Conservation (phyloP, 2,113 vertebrate genomes). For the Catharus bicknelli region DNA sequence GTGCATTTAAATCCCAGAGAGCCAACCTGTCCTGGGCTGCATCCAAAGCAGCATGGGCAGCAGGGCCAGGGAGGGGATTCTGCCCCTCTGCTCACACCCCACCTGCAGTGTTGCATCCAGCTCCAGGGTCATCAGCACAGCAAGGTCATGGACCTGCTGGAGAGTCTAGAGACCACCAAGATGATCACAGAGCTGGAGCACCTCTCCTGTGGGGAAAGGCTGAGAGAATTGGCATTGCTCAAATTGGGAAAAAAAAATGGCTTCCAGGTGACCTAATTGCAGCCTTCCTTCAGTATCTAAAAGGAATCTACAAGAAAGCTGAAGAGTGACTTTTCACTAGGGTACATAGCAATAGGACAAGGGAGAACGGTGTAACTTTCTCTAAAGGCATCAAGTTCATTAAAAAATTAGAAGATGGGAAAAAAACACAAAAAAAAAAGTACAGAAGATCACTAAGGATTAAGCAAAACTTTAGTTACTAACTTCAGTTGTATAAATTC, state of each 20-base stretch:
- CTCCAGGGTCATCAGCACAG: neutral
- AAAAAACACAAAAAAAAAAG: neutral
- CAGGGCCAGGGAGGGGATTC: neutral
- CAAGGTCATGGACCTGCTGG: accelerated
- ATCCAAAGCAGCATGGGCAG: accelerated
- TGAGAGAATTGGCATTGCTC: neutral
- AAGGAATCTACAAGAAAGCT: neutral
- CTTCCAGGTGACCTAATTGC: neutral
- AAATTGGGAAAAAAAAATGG: neutral
- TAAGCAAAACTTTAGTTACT: neutral
- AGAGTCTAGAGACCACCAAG: neutral
- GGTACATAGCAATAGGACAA: neutral
- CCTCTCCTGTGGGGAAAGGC: neutral
- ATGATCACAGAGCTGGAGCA: neutral
- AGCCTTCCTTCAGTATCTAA: neutral
- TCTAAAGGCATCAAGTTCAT: neutral
- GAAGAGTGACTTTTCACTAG: neutral
- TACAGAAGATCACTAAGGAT: neutral
- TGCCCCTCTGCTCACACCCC: neutral
- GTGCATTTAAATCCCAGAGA: accelerated
- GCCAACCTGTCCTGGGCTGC: accelerated
- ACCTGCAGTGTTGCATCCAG: neutral
- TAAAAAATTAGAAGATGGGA: neutral
- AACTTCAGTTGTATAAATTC: neutral
- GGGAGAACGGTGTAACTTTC: neutral